phyloP scores from a whole-genome alignment of 2,888 invertebrate species.

The Cryptocheilus praepositus region DNA sequence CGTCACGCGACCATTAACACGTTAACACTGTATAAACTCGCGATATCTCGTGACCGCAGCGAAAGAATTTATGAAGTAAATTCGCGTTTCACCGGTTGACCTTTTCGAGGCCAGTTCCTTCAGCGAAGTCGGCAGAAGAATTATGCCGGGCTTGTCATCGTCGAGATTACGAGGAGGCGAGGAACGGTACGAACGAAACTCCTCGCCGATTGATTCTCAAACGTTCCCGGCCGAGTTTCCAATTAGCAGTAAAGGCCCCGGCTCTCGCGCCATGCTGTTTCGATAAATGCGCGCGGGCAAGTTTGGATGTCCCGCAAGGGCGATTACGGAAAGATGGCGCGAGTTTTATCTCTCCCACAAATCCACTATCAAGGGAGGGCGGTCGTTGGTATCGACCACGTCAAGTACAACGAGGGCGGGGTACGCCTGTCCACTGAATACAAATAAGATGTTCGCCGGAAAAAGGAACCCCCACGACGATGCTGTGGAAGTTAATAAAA shows the following conservation, averaged over 20 bases:
- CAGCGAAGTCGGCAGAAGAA: too few species aligned
- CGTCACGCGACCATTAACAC: too few species aligned
- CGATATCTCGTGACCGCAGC: too few species aligned
- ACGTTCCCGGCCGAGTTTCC: background rate
- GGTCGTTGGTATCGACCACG: slow-evolving; percentile 5
- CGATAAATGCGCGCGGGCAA: slow-evolving; percentile 44
- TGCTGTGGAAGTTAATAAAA: slow-evolving; percentile 47
- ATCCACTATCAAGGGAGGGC: slow-evolving; percentile 35
- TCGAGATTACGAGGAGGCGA: too few species aligned
- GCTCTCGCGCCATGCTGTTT: slow-evolving; percentile 37
- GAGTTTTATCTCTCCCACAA: slow-evolving; percentile 53
- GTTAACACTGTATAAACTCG: too few species aligned
- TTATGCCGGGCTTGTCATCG: too few species aligned
- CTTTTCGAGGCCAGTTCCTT: too few species aligned
- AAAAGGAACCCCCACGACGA: slow-evolving; percentile 14
- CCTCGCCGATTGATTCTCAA: too few species aligned
- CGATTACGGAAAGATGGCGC: slow-evolving; percentile 56
- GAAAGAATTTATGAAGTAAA: too few species aligned
- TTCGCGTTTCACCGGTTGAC: too few species aligned
- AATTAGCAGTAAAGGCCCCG: slow-evolving; percentile 3
- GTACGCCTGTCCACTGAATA: slow-evolving; percentile 47
- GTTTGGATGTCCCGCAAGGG: slow-evolving; percentile 4
- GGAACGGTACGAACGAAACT: too few species aligned
- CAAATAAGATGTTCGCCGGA: slow-evolving; percentile 44
- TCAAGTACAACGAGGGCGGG: slow-evolving; percentile 32